Evolutionary conservation across 2,113 vertebrate species (phyloP), one percentile per base, ranked within the genome.

Genomic region (Oreocharis arfaki): DNA sequence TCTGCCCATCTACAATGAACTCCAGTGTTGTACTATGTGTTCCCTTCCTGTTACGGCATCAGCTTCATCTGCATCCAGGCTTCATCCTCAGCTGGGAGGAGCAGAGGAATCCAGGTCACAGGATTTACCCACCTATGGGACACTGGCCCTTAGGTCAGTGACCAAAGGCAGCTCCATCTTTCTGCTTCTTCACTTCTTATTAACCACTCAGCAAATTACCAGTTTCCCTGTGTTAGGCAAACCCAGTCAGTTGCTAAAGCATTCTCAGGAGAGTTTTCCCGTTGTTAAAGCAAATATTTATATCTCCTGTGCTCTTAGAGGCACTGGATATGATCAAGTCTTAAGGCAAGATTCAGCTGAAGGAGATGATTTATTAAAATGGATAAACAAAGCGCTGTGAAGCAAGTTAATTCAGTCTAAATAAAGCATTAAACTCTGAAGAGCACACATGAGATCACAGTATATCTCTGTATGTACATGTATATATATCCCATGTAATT

Each of bases 281-380:
- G 0, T 87, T 75, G 86, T 60, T 81, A 95, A 96, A 87, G 96
- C 89, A 97, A 96, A 97, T 96, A 95, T 97, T 96, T 97, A 95
- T 91, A 95, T 95, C 83, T 92, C 68, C 89, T 78, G 56, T 26
- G 5, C 89, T 93, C 93, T 74, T 71, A 30, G 89, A 86, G 80
- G 91, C 76, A 96, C 95, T 96, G 96, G 93, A 75, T 90, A 95
- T 15, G 84, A 93, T 97, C 95, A 97, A 4, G 73, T 84, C 80
- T 95, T 95, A 93, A 75, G 70, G 95, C 91, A 86, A 89, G 80
- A 77, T 84, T 91, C 90, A 89, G 44, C 89, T 84, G 80, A 93
- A 90, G 84, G 80, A 74, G 49, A 67, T 96, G 93, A 96, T 96
- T 96, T 95, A 96, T 96, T 90, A 91, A 97, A 95, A 92, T 68